phyloP scores from a whole-genome alignment of 2,113 vertebrate species.

The Hucho hucho region DNA sequence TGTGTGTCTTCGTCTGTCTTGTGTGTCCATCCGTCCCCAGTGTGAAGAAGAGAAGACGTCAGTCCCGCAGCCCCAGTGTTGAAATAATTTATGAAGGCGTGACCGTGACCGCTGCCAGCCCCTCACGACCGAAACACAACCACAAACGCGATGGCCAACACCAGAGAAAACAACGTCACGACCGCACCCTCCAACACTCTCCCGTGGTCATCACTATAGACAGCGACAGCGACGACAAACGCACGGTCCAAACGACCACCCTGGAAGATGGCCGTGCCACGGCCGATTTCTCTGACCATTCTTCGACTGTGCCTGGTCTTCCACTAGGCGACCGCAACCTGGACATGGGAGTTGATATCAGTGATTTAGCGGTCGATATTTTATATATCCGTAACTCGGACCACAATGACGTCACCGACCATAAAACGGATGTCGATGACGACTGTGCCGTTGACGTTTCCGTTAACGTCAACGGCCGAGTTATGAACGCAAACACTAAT shows the following conservation, averaged over 20 bases:
- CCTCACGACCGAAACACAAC: neutral
- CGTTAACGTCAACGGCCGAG: too few relatives aligned
- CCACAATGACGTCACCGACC: too few relatives aligned
- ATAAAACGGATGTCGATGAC: too few relatives aligned
- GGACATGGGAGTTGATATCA: neutral
- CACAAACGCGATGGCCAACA: too few relatives aligned
- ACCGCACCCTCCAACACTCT: slow-evolving; percentile 67
- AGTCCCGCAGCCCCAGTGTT: slow-evolving; percentile 76
- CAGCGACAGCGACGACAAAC: slow-evolving; percentile 71
- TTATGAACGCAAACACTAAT: too few relatives aligned
- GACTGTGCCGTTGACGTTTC: too few relatives aligned
- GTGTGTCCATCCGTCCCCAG: neutral
- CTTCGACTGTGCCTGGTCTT: neutral
- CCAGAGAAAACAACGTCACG: slow-evolving; percentile 38
- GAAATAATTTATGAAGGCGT: slow-evolving; percentile 83
- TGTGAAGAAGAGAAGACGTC: slow-evolving; percentile 52
- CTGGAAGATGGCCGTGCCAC: neutral
- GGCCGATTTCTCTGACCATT: neutral
- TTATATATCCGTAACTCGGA: neutral
- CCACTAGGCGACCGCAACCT: neutral
- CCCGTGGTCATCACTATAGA: slow-evolving; percentile 82
- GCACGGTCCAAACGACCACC: neutral
- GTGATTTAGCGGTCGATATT: neutral
- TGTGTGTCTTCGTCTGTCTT: too few relatives aligned
- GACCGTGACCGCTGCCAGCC: neutral